Conservation (phyloP, 1,140 invertebrate genomes). For the Nasonia vitripennis region DNA sequence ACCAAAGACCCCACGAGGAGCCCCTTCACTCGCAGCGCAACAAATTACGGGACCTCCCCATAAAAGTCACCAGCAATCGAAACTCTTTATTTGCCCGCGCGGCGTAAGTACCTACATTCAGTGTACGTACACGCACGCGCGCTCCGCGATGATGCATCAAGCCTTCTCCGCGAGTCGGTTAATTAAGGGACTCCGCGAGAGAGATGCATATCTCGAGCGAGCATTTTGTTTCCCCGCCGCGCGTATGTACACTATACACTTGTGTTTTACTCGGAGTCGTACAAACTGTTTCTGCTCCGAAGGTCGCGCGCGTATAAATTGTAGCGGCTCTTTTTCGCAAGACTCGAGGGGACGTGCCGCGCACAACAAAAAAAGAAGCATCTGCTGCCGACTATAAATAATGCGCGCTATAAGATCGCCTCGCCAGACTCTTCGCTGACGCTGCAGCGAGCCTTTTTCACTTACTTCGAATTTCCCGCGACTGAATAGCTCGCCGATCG, state of each 20-base stretch:
- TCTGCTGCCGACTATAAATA: slow-evolving; percentile 32
- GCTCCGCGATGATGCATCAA: slow-evolving; percentile 6
- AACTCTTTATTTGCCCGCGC: neutral
- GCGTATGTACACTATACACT: neutral
- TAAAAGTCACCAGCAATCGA: neutral
- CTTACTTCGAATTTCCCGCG: neutral
- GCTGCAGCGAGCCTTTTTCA: neutral
- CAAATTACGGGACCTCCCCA: neutral
- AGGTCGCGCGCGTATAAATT: slow-evolving; percentile 45
- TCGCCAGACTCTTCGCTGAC: neutral
- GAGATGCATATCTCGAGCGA: slow-evolving; percentile 27
- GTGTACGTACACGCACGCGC: neutral
- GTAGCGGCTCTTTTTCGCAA: slow-evolving; percentile 11
- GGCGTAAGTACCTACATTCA: neutral
- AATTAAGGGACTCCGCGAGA: slow-evolving; percentile 27
- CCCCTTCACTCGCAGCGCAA: neutral
- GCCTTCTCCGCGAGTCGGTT: slow-evolving; percentile 15
- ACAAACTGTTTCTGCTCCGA: slow-evolving; percentile 41
- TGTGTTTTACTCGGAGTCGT: neutral
- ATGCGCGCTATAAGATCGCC: neutral
- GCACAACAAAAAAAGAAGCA: neutral
- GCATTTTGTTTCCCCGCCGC: slow-evolving; percentile 38
- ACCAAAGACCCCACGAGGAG: neutral
- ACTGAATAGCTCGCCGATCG: neutral
- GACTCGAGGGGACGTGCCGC: neutral